phyloP scores from a whole-genome alignment of 2,888 invertebrate species.

The Pristionchus fissidentatus region DNA sequence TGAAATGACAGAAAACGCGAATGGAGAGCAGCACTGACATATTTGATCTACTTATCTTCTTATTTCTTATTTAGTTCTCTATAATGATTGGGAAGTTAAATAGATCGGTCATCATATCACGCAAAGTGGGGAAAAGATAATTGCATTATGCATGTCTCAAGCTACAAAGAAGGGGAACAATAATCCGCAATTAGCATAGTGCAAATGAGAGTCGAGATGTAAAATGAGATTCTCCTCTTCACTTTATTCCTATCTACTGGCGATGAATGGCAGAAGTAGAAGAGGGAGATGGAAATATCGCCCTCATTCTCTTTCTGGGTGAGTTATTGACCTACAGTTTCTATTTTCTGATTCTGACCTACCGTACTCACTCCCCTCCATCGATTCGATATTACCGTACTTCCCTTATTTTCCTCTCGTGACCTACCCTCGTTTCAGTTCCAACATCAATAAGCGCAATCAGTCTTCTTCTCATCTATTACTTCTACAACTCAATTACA shows the following conservation, averaged over 20 bases:
- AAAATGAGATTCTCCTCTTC: not conserved
- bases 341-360: not conserved
- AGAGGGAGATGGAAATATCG: conserved; percentile 32
- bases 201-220: not conserved
- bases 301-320: conserved; percentile 38
- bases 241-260: conserved; percentile 23
- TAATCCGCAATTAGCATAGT: conserved; percentile 10
- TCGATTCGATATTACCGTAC: not conserved
- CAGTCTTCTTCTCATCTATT: conserved; percentile 39
- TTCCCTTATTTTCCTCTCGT: too few relatives aligned
- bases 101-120: too few relatives aligned
- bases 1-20: too few relatives aligned
- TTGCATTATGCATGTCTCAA: not conserved
- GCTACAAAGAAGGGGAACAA: not conserved
- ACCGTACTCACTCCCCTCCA: conserved; percentile 3
- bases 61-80: too few relatives aligned
- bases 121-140: not conserved
- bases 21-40: too few relatives aligned
- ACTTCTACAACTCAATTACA: conserved; percentile 40
- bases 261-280: conserved; percentile 36
- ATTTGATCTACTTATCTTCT: too few relatives aligned
- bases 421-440: too few relatives aligned
- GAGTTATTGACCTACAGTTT: not conserved
- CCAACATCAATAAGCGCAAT: conserved; percentile 30
- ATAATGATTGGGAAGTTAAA: too few relatives aligned